Conservation (phyloP, 1,140 invertebrate genomes). For the Polypedilum vanderplanki region DNA sequence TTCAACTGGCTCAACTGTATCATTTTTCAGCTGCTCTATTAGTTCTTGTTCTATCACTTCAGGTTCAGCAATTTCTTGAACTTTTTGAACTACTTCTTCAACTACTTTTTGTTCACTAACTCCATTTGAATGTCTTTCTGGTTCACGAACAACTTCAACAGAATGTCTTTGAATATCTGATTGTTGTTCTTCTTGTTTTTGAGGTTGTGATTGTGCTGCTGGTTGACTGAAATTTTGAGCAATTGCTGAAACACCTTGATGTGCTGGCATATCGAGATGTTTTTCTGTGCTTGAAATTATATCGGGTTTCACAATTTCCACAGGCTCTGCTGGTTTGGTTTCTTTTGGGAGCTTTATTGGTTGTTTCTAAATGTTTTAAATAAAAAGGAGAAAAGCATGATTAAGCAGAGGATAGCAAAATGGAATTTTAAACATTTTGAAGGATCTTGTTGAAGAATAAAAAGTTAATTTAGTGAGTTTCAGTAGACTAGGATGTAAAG, state of each 20-base stretch:
- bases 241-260: neutral
- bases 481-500: no score
- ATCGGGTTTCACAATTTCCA: neutral
- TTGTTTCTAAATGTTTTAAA: conserved; percentile 39
- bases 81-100: neutral
- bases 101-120: neutral
- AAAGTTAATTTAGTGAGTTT: no score
- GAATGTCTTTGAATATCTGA: neutral
- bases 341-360: conserved; percentile 31
- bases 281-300: neutral
- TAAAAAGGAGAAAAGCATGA: neutral
- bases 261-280: neutral
- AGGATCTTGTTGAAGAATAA: no score
- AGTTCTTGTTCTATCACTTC: conserved; percentile 24
- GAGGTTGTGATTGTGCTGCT: neutral
- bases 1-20: neutral
- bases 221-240: neutral
- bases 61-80: neutral
- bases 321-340: neutral
- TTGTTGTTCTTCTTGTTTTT: neutral
- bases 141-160: neutral
- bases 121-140: neutral
- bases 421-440: neutral
- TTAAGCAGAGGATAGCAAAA: neutral
- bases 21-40: conserved; percentile 2